Percentiles rank a stretch among this genome's conserved stretches.
Conservation (phyloP, 2,797 vertebrate genomes). For the Ambastaia sidthimunki region DNA sequence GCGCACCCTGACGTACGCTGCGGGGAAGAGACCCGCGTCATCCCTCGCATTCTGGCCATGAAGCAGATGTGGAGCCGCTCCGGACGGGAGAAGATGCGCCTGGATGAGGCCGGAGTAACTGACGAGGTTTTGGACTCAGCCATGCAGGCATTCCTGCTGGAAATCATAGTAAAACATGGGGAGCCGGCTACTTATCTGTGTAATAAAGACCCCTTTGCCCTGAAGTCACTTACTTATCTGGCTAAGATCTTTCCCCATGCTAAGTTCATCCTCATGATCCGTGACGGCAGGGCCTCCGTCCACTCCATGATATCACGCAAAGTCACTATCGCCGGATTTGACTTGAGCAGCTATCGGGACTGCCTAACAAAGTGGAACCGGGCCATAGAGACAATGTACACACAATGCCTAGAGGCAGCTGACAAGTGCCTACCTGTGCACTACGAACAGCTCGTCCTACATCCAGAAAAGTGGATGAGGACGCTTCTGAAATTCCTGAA, state of each 20-base stretch:
- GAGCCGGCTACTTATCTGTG: constrained; percentile 94
- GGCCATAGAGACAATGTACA: constrained; percentile 98
- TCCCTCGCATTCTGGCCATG: constrained; percentile 92
- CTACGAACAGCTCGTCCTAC: constrained; percentile 93
- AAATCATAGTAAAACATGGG: constrained; percentile 96
- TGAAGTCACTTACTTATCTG: constrained; percentile 95
- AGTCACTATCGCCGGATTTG: constrained; percentile 97
- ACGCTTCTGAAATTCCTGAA: constrained; percentile 91
- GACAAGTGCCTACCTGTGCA: constrained; percentile 90
- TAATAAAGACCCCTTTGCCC: constrained; percentile 97
- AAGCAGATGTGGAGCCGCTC: constrained; percentile 99
- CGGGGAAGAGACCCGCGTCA: constrained; percentile 94
- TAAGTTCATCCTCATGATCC: constrained; percentile 95
- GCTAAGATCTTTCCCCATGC: constrained; percentile 95
- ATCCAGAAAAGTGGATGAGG: constrained; percentile 96
- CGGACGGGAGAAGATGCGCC: constrained; percentile 92
- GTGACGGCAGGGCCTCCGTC: constrained; percentile 94
- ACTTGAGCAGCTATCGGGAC: constrained; percentile 95
- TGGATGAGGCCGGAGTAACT: constrained; percentile 95
- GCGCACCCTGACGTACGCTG: constrained; percentile 94
- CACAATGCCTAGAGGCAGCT: constrained; percentile 92
- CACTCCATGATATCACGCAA: constrained; percentile 99
- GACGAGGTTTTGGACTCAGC: constrained; percentile 95
- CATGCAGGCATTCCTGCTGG: constrained; percentile 95
- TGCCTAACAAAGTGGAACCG: constrained; percentile 98